phyloP scores from a whole-genome alignment of 2,113 vertebrate genomes.

The Puntigrus tetrazona region DNA sequence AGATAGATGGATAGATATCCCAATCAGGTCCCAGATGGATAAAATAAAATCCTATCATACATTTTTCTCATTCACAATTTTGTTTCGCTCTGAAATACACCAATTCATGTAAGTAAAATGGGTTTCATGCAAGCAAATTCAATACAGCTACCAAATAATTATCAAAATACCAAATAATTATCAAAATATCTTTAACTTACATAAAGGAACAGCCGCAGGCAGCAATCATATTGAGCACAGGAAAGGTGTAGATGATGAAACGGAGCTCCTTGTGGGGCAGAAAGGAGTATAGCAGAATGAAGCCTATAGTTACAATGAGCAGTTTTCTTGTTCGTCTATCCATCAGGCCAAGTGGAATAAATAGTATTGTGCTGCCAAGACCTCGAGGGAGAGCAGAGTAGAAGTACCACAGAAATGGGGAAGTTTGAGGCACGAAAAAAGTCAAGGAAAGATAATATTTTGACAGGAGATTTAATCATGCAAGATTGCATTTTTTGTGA shows the following conservation, averaged over 20 bases:
- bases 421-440: conserved; percentile 75
- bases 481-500: not conserved
- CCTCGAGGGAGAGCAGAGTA: conserved; percentile 91
- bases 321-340: conserved; percentile 80
- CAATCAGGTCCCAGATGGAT: too few relatives aligned
- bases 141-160: not conserved
- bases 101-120: not conserved
- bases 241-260: conserved; percentile 93
- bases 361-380: conserved; percentile 83
- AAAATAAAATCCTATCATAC: not conserved
- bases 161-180: too few relatives aligned
- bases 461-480: not conserved
- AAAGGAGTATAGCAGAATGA: conserved; percentile 88
- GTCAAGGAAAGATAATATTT: conserved; percentile 77
- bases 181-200: conserved; percentile 70
- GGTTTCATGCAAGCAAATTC: not conserved
- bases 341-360: conserved; percentile 83
- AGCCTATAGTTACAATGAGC: conserved; percentile 80
- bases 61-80: not conserved
- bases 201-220: conserved; percentile 86
- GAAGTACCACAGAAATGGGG: conserved; percentile 93
- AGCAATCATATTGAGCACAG: conserved; percentile 84
- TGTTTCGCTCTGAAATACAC: not conserved
- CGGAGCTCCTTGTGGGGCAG: conserved; percentile 96
- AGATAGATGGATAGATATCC: too few relatives aligned